phyloP scores from a whole-genome alignment of 2,113 vertebrate species.

The Motacilla tschutschensis region DNA sequence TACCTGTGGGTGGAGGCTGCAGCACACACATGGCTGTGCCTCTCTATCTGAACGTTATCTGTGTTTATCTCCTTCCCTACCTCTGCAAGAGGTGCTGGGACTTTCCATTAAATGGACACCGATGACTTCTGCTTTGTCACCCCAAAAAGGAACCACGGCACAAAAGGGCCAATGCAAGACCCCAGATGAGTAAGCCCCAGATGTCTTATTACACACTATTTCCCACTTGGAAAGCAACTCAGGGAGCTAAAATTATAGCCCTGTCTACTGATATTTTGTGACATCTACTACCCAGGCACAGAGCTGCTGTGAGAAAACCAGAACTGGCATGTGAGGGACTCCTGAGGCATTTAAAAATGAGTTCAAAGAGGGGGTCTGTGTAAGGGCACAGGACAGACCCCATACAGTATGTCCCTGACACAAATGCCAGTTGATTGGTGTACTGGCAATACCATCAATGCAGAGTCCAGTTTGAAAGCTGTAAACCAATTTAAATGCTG shows the following conservation, averaged over 20 bases:
- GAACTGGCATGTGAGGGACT: neutral
- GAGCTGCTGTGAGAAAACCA: neutral
- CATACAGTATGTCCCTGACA: neutral
- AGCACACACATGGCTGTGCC: neutral
- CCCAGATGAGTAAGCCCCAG: conserved; percentile 24
- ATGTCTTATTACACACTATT: conserved; percentile 10
- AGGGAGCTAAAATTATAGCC: conserved; percentile 28
- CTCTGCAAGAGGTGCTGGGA: neutral
- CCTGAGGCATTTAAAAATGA: neutral
- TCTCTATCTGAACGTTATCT: neutral
- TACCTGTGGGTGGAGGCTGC: conserved; percentile 9
- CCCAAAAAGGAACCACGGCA: neutral
- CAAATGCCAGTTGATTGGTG: neutral
- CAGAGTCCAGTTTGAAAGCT: neutral
- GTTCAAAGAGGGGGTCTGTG: neutral
- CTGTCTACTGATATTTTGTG: neutral
- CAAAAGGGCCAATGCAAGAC: neutral
- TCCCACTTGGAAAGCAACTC: conserved; percentile 1
- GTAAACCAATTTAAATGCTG: neutral
- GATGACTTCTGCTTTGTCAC: neutral
- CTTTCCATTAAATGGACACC: neutral
- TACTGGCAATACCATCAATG: neutral
- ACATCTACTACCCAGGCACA: neutral
- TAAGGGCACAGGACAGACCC: neutral
- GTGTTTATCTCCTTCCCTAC: neutral